A percentile compares a stretch with the other conserved stretches of the same genome.
phyloP scores from a whole-genome alignment of 2,113 vertebrate genomes.

The Copsychus sechellarum region DNA sequence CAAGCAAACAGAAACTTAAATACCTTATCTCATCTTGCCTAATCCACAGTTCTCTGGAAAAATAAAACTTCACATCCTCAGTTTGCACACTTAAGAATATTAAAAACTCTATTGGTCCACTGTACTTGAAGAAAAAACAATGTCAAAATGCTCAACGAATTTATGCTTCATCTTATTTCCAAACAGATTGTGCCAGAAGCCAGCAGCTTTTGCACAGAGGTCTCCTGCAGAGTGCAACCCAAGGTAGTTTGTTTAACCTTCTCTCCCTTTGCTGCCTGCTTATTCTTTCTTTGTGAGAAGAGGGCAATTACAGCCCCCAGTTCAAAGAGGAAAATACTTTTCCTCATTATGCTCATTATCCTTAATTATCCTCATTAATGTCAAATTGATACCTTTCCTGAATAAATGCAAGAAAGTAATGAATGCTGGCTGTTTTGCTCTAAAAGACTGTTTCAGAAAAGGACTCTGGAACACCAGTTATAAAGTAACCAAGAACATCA shows the following conservation, averaged over 20 bases:
- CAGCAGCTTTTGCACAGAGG: not conserved
- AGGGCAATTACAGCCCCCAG: constrained; percentile 5
- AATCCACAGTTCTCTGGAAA: not conserved
- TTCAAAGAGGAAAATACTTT: constrained; percentile 44
- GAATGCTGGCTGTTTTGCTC: not conserved
- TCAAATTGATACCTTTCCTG: constrained; percentile 44
- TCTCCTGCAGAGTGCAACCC: not conserved
- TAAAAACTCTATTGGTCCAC: not conserved
- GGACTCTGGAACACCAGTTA: not conserved
- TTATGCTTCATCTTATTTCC: not conserved
- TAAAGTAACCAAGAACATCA: not conserved
- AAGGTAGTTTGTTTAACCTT: not conserved
- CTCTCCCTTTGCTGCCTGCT: not conserved
- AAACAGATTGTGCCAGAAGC: not conserved
- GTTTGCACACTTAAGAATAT: not conserved
- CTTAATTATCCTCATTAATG: constrained; percentile 54
- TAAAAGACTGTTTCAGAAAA: not conserved
- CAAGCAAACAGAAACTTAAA: not conserved
- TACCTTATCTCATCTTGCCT: not conserved
- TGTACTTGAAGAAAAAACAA: not conserved
- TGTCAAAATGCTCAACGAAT: not conserved
- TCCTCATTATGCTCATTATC: constrained; percentile 57
- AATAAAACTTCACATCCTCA: not conserved
- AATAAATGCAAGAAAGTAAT: constrained; percentile 2
- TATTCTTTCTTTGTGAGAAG: not conserved